Conservation (phyloP, 1,140 invertebrate genomes). For the Drosophila tristis region DNA sequence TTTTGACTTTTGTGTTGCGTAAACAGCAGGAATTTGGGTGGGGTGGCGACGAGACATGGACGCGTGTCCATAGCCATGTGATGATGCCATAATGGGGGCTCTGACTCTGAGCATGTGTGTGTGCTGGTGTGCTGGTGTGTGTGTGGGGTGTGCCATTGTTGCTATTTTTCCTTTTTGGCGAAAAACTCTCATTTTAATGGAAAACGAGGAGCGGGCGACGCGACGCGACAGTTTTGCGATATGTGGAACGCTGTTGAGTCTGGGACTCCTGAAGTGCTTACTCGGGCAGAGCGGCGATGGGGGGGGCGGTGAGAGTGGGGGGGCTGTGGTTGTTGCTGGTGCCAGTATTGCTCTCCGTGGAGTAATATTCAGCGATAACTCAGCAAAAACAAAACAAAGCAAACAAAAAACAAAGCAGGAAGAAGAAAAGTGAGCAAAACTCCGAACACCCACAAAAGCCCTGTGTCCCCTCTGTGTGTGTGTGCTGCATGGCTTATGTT, state of each 20-base stretch:
- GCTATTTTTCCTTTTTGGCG: slow-evolving; percentile 30
- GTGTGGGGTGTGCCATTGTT: slow-evolving; percentile 29
- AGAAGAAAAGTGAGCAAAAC: no score
- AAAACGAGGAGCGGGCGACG: slow-evolving; percentile 5
- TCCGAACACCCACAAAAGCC: slow-evolving; percentile 2
- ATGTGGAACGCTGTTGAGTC: slow-evolving; percentile 37
- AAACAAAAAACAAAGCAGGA: no score
- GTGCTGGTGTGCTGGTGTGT: background rate
- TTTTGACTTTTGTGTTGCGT: slow-evolving; percentile 75
- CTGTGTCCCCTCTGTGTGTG: slow-evolving; percentile 6
- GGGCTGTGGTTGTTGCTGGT: slow-evolving; percentile 14
- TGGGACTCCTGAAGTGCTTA: slow-evolving; percentile 28
- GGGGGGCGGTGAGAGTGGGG: background rate
- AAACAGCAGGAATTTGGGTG: slow-evolving; percentile 38
- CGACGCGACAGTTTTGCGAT: slow-evolving; percentile 57
- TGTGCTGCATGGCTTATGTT: slow-evolving; percentile 49
- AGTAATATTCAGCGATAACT: slow-evolving; percentile 80
- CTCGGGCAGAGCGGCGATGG: no score
- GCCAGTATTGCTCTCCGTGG: slow-evolving; percentile 70
- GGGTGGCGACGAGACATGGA: no score
- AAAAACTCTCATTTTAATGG: slow-evolving; percentile 64
- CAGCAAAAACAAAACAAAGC: slow-evolving; percentile 34
- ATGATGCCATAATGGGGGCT: slow-evolving; percentile 42
- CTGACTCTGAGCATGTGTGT: background rate
- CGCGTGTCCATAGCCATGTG: slow-evolving; percentile 32